Percentiles rank a stretch among this genome's conserved stretches.
These are phyloP conservation scores for Troglohyphantes excavatus DNA, from an alignment of 2,888 invertebrate genomes.

Conservation along the genomic window DNA sequence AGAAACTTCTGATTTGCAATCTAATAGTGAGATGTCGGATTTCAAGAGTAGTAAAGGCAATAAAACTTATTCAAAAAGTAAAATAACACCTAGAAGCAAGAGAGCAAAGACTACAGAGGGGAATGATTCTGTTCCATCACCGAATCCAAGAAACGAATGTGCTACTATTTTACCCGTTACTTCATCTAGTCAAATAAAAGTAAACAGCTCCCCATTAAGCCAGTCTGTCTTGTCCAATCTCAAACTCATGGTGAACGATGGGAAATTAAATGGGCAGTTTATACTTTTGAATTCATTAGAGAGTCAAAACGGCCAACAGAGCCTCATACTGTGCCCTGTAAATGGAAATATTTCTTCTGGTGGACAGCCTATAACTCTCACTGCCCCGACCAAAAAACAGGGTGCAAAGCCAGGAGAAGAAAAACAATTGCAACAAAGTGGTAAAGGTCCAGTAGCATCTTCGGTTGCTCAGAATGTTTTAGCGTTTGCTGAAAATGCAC, in stretches of 20 bases:
- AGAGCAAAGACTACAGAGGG: neutral
- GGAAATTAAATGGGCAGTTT: constrained; percentile 9
- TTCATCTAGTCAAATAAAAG: constrained; percentile 7
- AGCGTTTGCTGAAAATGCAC: neutral
- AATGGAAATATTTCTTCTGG: neutral
- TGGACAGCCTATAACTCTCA: neutral
- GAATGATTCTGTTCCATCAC: neutral
- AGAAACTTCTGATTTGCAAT: neutral
- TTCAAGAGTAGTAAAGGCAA: neutral
- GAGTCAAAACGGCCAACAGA: constrained; percentile 4
- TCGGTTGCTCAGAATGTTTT: constrained; percentile 24
- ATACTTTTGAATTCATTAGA: constrained; percentile 33
- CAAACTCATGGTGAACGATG: neutral
- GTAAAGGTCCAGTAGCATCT: neutral
- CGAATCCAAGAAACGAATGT: neutral
- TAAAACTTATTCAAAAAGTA: neutral
- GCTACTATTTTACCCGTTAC: neutral
- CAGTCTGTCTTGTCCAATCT: neutral
- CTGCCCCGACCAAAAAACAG: neutral
- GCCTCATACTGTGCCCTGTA: constrained; percentile 8
- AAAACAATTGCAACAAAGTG: neutral
- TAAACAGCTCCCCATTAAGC: no score
- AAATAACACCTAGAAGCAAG: neutral
- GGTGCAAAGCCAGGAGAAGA: neutral
- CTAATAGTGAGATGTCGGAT: neutral